phyloP scores from a whole-genome alignment of 2,113 vertebrate genomes.

The Dipodomys ordii region DNA sequence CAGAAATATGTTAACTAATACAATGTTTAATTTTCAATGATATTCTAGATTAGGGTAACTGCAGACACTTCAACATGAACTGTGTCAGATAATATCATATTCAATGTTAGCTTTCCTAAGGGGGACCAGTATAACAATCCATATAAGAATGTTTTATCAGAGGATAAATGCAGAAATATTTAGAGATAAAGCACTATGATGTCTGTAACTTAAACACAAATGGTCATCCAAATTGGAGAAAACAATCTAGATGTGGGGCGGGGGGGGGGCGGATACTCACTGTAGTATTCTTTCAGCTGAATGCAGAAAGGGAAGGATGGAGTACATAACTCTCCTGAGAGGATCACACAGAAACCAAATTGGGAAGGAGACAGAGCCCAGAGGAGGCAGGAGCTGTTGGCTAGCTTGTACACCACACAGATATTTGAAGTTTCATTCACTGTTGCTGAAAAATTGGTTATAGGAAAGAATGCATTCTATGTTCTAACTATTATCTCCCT shows the following conservation, averaged over 20 bases:
- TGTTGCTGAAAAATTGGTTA: not conserved
- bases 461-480: not conserved
- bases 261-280: not conserved
- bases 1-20: not conserved
- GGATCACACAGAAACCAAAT: not conserved
- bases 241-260: not conserved
- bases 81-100: not conserved
- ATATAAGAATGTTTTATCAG: not conserved
- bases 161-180: not conserved
- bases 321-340: not conserved
- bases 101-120: not conserved
- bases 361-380: not conserved
- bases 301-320: not conserved
- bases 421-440: not conserved
- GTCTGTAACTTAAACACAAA: not conserved
- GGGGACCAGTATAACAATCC: not conserved
- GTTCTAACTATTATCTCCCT: not conserved
- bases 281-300: not conserved
- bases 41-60: not conserved
- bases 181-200: not conserved
- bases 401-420: not conserved
- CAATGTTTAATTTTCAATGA: not conserved
- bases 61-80: not conserved
- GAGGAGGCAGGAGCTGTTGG: not conserved
- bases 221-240: not conserved